Evolutionary conservation across 2,797 vertebrate genomes (phyloP).

Genomic region (Benthosema pterotum): DNA sequence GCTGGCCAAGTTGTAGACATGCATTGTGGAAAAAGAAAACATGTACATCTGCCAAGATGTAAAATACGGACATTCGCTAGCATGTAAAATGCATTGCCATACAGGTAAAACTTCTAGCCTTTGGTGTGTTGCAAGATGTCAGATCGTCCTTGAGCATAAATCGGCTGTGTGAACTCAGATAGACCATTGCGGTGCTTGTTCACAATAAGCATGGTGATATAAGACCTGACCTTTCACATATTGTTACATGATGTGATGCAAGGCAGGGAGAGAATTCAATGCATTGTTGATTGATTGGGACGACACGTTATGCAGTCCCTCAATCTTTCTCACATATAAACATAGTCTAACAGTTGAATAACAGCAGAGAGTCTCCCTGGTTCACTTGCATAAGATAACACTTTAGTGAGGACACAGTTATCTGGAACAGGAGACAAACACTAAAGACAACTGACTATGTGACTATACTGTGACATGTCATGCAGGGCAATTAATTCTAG

Average conservation of each 20-base stretch:
- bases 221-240: no score
- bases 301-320: constrained; percentile 54
- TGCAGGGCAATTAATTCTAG: no score
- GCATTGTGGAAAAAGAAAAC: background rate
- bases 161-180: constrained; percentile 2
- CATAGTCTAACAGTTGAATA: constrained; percentile 38
- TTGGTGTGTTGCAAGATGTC: background rate
- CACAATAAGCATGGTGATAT: no score
- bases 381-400: constrained; percentile 3
- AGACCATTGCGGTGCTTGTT: background rate
- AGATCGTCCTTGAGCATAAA: constrained; percentile 9
- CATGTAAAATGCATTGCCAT: constrained; percentile 7
- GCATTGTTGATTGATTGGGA: constrained; percentile 50
- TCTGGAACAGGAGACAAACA: background rate
- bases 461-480: no score
- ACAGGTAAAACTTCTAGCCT: constrained; percentile 6
- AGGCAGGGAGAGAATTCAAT: constrained; percentile 8
- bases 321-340: constrained; percentile 40
- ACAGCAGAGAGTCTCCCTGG: constrained; percentile 30
- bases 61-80: background rate
- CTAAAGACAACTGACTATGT: no score
- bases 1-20: background rate
- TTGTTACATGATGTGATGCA: constrained; percentile 32
- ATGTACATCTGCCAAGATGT: no score
- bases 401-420: background rate